phyloP scores from a whole-genome alignment of 2,113 vertebrate species.

The Pseudorectes ferrugineus region DNA sequence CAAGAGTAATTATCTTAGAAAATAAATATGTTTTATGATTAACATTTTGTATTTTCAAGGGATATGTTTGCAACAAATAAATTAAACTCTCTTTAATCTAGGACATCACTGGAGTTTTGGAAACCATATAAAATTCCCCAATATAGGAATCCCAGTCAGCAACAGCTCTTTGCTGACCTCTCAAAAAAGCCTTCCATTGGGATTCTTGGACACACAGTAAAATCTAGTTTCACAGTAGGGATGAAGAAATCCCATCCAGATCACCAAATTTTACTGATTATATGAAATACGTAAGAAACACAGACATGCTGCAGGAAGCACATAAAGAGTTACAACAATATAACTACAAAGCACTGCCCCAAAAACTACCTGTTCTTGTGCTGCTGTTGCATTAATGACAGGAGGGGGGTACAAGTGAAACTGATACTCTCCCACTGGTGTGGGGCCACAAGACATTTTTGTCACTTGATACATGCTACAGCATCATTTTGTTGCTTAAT shows the following conservation, averaged over 20 bases:
- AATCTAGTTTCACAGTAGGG: neutral
- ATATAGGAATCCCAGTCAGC: neutral
- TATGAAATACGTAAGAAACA: neutral
- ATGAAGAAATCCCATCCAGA: neutral
- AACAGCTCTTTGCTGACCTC: neutral
- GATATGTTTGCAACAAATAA: slow-evolving; percentile 30
- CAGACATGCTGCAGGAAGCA: neutral
- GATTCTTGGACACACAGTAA: neutral
- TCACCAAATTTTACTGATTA: neutral
- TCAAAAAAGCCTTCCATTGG: neutral
- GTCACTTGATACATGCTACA: neutral
- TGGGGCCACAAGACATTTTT: neutral
- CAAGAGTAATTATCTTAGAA: slow-evolving; percentile 29
- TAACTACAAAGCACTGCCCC: neutral
- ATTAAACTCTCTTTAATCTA: neutral
- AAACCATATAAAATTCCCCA: neutral
- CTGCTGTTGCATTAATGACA: neutral
- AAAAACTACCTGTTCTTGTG: neutral
- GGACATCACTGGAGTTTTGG: neutral
- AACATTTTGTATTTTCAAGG: slow-evolving; percentile 43
- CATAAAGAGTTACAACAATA: neutral
- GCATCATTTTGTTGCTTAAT: neutral
- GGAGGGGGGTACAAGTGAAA: neutral
- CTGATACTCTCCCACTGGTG: neutral
- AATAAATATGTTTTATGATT: slow-evolving; percentile 57